Evolutionary conservation across 1,140 invertebrate species (phyloP).

Genomic region (Trachymyrmex septentrionalis): DNA sequence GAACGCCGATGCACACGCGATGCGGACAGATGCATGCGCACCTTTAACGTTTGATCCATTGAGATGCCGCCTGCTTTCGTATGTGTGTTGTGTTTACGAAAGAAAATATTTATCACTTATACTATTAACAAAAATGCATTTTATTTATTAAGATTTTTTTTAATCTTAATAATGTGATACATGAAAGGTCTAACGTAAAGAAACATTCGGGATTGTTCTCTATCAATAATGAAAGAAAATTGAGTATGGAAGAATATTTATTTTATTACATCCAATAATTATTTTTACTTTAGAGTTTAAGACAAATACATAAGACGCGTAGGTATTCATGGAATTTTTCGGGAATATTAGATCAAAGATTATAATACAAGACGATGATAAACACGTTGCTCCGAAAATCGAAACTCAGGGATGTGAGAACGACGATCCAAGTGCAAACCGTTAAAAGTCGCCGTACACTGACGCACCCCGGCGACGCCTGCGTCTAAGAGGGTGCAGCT

Average conservation of each 20-base stretch:
- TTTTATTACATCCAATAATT: not conserved
- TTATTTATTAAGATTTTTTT: not conserved
- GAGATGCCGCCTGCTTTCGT: constrained; percentile 47
- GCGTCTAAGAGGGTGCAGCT: constrained; percentile 38
- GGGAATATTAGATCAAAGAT: not conserved
- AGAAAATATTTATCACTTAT: constrained; percentile 5
- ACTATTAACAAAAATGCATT: constrained; percentile 24
- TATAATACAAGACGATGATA: not conserved
- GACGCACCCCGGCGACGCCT: constrained; percentile 24
- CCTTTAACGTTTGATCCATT: constrained; percentile 72
- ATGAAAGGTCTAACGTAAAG: not conserved
- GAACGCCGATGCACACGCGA: constrained; percentile 73
- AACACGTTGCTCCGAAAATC: not conserved
- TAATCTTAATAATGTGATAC: not conserved
- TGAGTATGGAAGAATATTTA: not conserved
- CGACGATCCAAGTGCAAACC: constrained; percentile 40
- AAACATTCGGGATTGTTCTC: not conserved
- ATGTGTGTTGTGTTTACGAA: constrained; percentile 50
- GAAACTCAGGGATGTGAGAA: not conserved
- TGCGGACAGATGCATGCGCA: constrained; percentile 72
- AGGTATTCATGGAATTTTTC: not conserved
- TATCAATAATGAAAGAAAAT: no score
- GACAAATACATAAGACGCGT: not conserved
- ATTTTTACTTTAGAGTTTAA: not conserved
- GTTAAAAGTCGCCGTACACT: constrained; percentile 55